Evolutionary conservation across 2,888 invertebrate genomes (phyloP).

Genomic region (Saturnia pavonia): DNA sequence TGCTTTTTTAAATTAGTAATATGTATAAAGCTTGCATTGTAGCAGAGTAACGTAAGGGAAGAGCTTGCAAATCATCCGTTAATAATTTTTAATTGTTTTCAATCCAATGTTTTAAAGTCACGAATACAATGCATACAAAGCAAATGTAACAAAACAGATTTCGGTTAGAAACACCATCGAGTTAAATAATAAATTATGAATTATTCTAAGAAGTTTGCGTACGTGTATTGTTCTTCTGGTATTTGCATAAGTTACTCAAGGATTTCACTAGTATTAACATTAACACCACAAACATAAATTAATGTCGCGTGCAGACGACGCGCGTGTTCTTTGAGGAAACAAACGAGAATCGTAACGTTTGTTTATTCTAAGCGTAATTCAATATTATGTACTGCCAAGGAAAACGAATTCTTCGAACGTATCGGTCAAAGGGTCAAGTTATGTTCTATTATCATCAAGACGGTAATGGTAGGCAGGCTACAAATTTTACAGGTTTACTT

Average conservation of each 20-base stretch:
- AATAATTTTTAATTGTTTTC: too few relatives aligned
- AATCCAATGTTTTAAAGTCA: too few relatives aligned
- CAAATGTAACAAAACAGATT: neutral
- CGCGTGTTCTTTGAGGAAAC: constrained; percentile 12
- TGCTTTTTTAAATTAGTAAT: too few relatives aligned
- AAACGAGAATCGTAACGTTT: neutral
- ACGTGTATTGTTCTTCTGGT: constrained; percentile 16
- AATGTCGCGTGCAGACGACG: neutral
- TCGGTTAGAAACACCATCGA: neutral
- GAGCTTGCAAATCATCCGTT: too few relatives aligned
- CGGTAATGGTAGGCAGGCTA: too few relatives aligned
- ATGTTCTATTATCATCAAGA: neutral
- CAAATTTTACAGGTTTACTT: too few relatives aligned
- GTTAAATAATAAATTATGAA: constrained; percentile 12
- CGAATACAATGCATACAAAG: too few relatives aligned
- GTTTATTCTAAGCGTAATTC: constrained; percentile 15
- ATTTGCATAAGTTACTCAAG: constrained; percentile 36
- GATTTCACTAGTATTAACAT: constrained; percentile 25
- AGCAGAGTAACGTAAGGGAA: too few relatives aligned
- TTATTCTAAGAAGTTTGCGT: constrained; percentile 22
- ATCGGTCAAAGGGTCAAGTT: neutral
- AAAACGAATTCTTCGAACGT: constrained; percentile 1
- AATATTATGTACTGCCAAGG: neutral
- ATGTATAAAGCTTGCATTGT: too few relatives aligned
- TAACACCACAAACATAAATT: constrained; percentile 27